Evolutionary conservation across 2,113 vertebrate genomes (phyloP).

Genomic region (Phaethon lepturus): DNA sequence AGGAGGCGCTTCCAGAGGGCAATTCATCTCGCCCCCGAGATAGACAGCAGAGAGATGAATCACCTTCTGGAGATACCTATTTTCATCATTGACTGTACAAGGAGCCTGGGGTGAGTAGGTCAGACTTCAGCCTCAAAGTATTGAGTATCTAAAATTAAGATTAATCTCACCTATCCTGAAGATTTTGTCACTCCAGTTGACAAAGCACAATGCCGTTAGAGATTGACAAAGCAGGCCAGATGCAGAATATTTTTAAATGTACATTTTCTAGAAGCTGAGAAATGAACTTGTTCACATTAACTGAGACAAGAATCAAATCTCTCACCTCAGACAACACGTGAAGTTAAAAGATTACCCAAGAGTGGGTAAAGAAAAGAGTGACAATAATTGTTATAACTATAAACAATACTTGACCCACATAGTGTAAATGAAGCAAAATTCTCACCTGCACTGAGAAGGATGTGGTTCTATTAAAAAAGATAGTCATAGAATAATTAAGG

Average conservation of each 20-base stretch:
- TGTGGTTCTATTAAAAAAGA: not conserved
- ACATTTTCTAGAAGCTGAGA: not conserved
- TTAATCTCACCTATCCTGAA: not conserved
- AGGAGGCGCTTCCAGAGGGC: constrained; percentile 53
- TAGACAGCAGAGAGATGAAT: not conserved
- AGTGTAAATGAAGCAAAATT: not conserved
- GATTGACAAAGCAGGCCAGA: not conserved
- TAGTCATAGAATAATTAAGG: too few species aligned
- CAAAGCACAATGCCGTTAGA: not conserved
- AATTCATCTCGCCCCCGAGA: not conserved
- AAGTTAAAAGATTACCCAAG: not conserved
- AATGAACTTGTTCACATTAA: not conserved
- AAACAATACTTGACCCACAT: not conserved
- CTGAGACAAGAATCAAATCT: not conserved
- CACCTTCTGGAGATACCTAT: not conserved
- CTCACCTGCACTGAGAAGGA: not conserved
- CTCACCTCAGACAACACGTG: not conserved
- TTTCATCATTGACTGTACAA: not conserved
- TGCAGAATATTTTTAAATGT: not conserved
- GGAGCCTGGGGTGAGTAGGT: not conserved
- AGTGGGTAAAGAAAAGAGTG: not conserved
- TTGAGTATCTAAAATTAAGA: not conserved
- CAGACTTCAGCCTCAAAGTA: not conserved
- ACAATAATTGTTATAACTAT: not conserved
- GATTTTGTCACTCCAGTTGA: not conserved